A percentile compares a stretch with the other conserved stretches of the same genome.
Conservation (phyloP, 2,113 vertebrate genomes). For the Pycnonotus jocosus region DNA sequence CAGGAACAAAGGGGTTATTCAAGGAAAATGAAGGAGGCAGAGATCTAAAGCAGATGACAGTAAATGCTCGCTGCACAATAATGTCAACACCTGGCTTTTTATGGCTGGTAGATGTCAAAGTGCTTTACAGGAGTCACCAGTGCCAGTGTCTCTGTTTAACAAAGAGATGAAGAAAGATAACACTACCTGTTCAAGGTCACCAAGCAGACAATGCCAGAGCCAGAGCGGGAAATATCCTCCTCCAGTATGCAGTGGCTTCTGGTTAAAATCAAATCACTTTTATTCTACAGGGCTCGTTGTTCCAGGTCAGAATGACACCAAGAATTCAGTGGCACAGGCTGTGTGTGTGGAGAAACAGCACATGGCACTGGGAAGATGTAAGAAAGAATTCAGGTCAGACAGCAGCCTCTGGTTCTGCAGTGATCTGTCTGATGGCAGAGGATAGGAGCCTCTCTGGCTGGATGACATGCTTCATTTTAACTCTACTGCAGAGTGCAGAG, state of each 20-base stretch:
- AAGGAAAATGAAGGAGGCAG: not conserved
- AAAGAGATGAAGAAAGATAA: not conserved
- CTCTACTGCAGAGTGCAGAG: not conserved
- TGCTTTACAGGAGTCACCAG: not conserved
- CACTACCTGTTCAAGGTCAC: constrained; percentile 3
- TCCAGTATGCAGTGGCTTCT: not conserved
- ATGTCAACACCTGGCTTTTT: constrained; percentile 36
- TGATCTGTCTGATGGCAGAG: not conserved
- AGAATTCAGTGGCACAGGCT: not conserved
- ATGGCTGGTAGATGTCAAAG: not conserved
- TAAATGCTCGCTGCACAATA: not conserved
- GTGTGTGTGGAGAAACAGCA: not conserved
- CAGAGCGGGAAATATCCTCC: not conserved
- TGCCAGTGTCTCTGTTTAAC: not conserved
- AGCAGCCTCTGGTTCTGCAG: not conserved
- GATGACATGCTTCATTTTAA: not conserved
- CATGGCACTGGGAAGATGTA: not conserved
- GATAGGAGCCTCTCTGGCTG: not conserved
- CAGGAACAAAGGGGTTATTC: constrained; percentile 39
- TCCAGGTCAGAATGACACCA: not conserved
- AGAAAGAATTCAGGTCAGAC: not conserved
- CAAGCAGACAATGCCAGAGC: not conserved
- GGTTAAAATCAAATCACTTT: not conserved
- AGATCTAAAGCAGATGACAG: constrained; percentile 41
- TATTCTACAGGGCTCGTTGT: not conserved